These are phyloP conservation scores for Enoplosus armatus DNA, from an alignment of 2,797 vertebrate species.

Conservation along the genomic window DNA sequence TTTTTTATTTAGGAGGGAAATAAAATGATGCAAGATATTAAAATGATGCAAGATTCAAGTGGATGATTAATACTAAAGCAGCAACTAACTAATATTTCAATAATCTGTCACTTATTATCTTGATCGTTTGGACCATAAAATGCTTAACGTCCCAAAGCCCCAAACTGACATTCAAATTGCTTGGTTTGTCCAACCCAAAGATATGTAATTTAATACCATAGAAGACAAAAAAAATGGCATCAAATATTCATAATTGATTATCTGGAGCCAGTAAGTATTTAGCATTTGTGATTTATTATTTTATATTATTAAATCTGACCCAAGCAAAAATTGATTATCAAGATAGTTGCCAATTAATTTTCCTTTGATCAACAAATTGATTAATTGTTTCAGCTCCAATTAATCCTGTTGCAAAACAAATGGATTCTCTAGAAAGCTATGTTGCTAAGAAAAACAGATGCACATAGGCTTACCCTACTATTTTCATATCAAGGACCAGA, in stretches of 20 bases:
- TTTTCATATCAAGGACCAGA: neutral
- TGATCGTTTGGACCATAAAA: neutral
- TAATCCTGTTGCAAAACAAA: neutral
- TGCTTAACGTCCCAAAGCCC: neutral
- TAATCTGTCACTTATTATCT: neutral
- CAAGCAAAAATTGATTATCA: neutral
- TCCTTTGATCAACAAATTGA: neutral
- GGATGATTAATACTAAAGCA: neutral
- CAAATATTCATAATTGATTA: neutral
- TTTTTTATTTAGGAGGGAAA: too few species aligned
- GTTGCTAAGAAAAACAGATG: neutral
- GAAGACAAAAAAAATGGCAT: conserved; percentile 7
- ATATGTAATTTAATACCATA: neutral
- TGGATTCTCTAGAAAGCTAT: neutral
- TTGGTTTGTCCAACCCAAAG: too few species aligned
- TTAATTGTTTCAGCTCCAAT: neutral
- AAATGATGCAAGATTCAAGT: neutral
- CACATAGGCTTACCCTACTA: neutral
- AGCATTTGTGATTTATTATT: neutral
- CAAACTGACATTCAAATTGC: neutral
- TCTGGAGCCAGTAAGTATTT: neutral
- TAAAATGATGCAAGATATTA: neutral
- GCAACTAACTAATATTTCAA: neutral
- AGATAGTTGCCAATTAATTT: neutral
- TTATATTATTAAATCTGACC: neutral